Base-by-base conservation (phyloP, 2,888 invertebrate species). In the Diarsia rubi region DNA sequence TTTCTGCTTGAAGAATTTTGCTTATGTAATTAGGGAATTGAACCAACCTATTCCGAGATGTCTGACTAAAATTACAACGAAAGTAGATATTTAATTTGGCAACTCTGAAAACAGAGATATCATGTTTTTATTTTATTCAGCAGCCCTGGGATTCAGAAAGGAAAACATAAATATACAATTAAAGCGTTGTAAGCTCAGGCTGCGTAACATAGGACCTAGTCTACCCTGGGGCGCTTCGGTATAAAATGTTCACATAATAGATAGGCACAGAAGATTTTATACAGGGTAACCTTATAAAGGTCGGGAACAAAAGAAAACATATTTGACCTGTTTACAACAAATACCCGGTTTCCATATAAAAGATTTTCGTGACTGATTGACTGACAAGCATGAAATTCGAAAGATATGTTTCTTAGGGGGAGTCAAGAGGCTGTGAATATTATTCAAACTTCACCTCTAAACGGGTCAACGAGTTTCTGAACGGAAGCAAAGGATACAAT, bases 361-460 rank as follows among this genome's bases (percentile, higher is more conserved):
- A 79, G 42, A 49, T 9, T 57, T 79, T 49, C 62, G 47, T 49
- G 44, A 78, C 69, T 71, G 63, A 57, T 79, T 76, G 79, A 77
- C 76, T 49, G 76, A 79, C 76, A 63, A 63, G 47, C 79, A 79
- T 79, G 71, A 75, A 75, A 75, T 79, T 71, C 52, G 31, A 8
- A 63, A 57, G 63, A 79, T 63, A 49, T 63, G 47, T 77, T 75
- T 78, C 60, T 62, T 42, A 31, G 5, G n/a, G 21, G 3, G 0
- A 54, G 62, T 44, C 31, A 31, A 78, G 42, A 47, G 31, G 54
- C 24, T 54, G 54, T 21, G 9, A 45, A 45, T 9, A 21, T 31
- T 47, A 42, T 54, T n/a, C 14, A 31, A 44, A 70, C 11, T 63
- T 54, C 42, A 27, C 47, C 31, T 47, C 47, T 57, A 54, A 44